A percentile compares a stretch with the other conserved stretches of the same genome.
These are phyloP conservation scores for Noctua fimbriata DNA, from an alignment of 2,888 invertebrate genomes.

Conservation along the genomic window DNA sequence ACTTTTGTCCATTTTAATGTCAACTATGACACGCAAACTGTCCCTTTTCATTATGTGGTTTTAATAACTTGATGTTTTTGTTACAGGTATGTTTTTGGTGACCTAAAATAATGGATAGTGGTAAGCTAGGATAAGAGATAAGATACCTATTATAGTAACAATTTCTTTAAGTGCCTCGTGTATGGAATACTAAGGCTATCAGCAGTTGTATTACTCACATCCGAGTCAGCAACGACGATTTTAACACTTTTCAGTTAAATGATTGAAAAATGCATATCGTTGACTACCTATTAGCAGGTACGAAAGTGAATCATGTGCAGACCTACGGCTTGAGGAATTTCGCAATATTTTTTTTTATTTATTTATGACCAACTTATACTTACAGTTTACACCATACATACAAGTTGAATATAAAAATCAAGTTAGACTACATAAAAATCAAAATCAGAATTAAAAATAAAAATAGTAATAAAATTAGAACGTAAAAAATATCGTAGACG, in stretches of 20 bases:
- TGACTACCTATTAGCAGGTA: background rate
- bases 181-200: background rate
- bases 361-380: too few relatives aligned
- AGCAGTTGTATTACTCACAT: background rate
- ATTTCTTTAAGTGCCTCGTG: conserved; percentile 1
- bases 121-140: conserved; percentile 37
- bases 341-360: too few relatives aligned
- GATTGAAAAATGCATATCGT: background rate
- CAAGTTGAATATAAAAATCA: too few relatives aligned
- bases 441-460: too few relatives aligned
- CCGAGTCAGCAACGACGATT: background rate
- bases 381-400: too few relatives aligned
- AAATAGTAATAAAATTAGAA: too few relatives aligned
- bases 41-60: conserved; percentile 29
- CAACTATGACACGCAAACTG: conserved; percentile 47
- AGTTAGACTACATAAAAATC: too few relatives aligned
- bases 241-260: background rate
- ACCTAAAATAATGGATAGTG: conserved; percentile 11
- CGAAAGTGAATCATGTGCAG: background rate
- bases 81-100: conserved; percentile 56
- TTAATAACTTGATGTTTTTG: conserved; percentile 33
- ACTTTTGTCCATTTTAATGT: conserved; percentile 31
- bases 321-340: background rate
- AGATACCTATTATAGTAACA: conserved; percentile 7
- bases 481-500: too few relatives aligned